Evolutionary conservation across 2,888 invertebrate genomes (phyloP), one percentile per base, ranked within the genome.

Genomic region (Terebella lapidaria): DNA sequence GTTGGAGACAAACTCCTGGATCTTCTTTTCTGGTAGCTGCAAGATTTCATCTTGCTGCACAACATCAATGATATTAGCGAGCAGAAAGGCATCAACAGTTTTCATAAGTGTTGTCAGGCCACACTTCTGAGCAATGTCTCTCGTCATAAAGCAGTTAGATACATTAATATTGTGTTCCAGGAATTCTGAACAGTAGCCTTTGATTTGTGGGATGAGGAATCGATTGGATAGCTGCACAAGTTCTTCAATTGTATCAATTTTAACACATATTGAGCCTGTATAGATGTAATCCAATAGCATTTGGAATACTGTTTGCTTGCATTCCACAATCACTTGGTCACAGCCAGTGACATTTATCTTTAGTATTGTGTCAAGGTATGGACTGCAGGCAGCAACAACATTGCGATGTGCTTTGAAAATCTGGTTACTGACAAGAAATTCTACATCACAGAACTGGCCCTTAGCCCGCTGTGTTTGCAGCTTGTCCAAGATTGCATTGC

Each of bases 161-260:
- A 85, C 77, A 74, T 85, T 85, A 66, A 87, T 72, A 77, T 85
- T 86, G 56, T 85, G 81, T 66, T 86, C 84, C 69, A 88, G 77
- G 71, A 85, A 87, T 71, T 87, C 86, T 60, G 85, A 85, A 80
- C 87, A 87, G 72, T 86, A 85, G 65, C 80, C 80, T 72, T 87
- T 86, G 66, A 88, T 76, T 28, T 76, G 72, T 30, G 82, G 80
- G 60, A 87, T 83, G 70, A 86, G 80, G 74, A 87, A 86, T 74
- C 86, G 85, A 76, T 86, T 86, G 18, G 87, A 84, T 58, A 87
- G 76, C 66, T 85, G 81, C 49, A 87, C 76, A 54, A 87, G 74
- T 75, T 87, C 87, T 57, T 84, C 83, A 29, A 87, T 86, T 74
- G 85, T 86, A 29, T 82, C 81, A 68, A 85, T 83, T 69, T 85